Base-by-base conservation (phyloP, 2,888 invertebrate genomes). In the Sinelater perroti region DNA sequence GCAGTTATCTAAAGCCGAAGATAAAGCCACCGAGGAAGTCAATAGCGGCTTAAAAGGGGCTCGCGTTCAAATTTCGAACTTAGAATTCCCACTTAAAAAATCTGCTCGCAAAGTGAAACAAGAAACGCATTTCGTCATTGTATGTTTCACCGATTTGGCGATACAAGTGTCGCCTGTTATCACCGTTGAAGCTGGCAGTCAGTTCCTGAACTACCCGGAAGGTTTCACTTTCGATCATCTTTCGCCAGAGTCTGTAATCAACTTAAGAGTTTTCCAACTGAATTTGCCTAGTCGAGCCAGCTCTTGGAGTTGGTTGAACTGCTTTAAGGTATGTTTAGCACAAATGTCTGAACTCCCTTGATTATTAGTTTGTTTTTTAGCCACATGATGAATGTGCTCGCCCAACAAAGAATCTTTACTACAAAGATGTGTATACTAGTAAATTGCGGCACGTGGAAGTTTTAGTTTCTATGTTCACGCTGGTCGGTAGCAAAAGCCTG, bases 251-350 rank as follows among this genome's bases (percentile, higher is more conserved):
- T 79, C 81, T 33, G 74, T 77, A 44, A 70, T 84, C 8, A 74
- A 71, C 7, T 72, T 82, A 3, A 77, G 80, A 52, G 71, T 84
- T 11, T 83, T 80, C 55, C 78, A 79, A 60, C 64, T 83, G 30
- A 64, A 46, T 13, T n/a, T n/a, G n/a, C 14, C 67, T 11, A 40
- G 53, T 5, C 4, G 11, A n/a, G 31, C 10, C 31, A n/a, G 8
- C 31, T 31, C n/a, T n/a, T n/a, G n/a, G n/a, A n/a, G n/a, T n/a
- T n/a, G n/a, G n/a, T n/a, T n/a, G n/a, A n/a, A n/a, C 10, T 30
- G 30, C 10, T 10, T 30, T 1, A 5, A n/a, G n/a, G n/a, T n/a
- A n/a, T n/a, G n/a, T n/a, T n/a, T n/a, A n/a, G n/a, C n/a, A n/a
- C n/a, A n/a, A n/a, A n/a, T n/a, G n/a, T n/a, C n/a, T n/a, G n/a